A percentile compares a stretch with the other conserved stretches of the same genome.
Evolutionary conservation across 2,888 invertebrate species (phyloP).

Genomic region (Dioctria rufipes): DNA sequence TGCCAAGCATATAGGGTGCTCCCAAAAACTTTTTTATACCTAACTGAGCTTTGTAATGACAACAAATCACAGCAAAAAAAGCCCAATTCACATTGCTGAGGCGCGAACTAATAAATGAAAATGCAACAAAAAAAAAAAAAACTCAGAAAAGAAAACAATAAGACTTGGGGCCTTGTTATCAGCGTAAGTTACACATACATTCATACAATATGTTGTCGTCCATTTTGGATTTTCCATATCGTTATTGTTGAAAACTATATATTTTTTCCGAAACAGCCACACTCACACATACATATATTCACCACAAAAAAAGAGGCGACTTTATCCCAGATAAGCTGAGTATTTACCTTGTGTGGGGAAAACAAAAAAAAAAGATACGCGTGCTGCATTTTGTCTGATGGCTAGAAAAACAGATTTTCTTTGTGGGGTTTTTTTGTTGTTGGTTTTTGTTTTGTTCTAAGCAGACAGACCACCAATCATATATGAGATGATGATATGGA

Average conservation of each 20-base stretch:
- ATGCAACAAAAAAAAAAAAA: conserved; percentile 35
- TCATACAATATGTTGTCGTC: conserved; percentile 48
- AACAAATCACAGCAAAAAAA: too few relatives aligned
- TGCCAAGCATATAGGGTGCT: too few relatives aligned
- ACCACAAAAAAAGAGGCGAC: too few relatives aligned
- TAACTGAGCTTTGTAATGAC: too few relatives aligned
- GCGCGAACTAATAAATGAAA: too few relatives aligned
- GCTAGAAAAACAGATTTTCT: conserved; percentile 7
- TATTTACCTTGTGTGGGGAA: neutral
- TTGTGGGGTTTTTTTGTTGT: neutral
- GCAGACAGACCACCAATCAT: conserved; percentile 38
- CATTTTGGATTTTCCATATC: conserved; percentile 50
- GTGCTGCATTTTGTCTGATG: conserved; percentile 20
- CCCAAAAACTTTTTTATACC: too few relatives aligned
- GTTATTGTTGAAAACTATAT: conserved; percentile 5
- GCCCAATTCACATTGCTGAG: too few relatives aligned
- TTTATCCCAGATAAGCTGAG: conserved; percentile 9
- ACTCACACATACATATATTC: too few relatives aligned
- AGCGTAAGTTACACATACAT: neutral
- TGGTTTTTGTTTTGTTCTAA: conserved; percentile 6
- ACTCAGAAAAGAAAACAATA: conserved; percentile 54
- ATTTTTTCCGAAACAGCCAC: neutral
- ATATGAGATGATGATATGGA: neutral
- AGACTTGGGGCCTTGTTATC: conserved; percentile 52
- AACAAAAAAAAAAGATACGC: conserved; percentile 24